Base-by-base conservation (phyloP, 2,797 vertebrate genomes). In the Aeoliscus strigatus region DNA sequence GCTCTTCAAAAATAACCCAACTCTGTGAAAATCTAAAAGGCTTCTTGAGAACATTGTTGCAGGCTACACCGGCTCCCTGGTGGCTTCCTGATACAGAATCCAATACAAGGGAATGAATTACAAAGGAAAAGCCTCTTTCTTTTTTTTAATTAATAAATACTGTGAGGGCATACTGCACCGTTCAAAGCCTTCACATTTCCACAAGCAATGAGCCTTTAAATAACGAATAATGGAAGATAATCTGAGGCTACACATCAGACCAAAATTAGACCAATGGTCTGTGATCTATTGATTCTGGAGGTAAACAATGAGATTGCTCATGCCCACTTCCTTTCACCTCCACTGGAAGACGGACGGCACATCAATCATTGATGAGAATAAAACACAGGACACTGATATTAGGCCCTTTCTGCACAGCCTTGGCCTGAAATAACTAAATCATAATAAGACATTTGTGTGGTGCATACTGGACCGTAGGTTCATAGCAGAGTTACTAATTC, bases 1-100 rank as follows among this genome's bases (percentile, higher is more conserved):
- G 37, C 26, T 63, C 46, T 64, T 70, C 60, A 77, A 56, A 75
- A 75, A 71, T 62, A 75, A 61, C 47, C 15, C 13, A 14, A 51
- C 37, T 64, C 29, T 36, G 30, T 48, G 38, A 57, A 68, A 57
- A 67, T 56, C 31, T 46, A 28, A 51, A 59, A 58, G 42, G 48
- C 44, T 63, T 54, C 61, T 64, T 24, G 39, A 70, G 51, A 69
- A 60, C 57, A 53, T 33, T 50, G 64, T 57, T 66, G 51, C 52
- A 57, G 70, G 58, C 63, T 54, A 38, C 30, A 36, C 27, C 29
- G 36, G 31, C 42, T 77, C 73, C 65, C 67, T 6, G 27, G 66
- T 66, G 62, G 44, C 37, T 24, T 36, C 34, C 51, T 51, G 39
- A 70, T 51, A 62, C 31, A 34, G 43, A 57, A 55, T 64, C 45